Conservation (phyloP, 1,140 invertebrate genomes). For the Neodiprion lecontei region DNA sequence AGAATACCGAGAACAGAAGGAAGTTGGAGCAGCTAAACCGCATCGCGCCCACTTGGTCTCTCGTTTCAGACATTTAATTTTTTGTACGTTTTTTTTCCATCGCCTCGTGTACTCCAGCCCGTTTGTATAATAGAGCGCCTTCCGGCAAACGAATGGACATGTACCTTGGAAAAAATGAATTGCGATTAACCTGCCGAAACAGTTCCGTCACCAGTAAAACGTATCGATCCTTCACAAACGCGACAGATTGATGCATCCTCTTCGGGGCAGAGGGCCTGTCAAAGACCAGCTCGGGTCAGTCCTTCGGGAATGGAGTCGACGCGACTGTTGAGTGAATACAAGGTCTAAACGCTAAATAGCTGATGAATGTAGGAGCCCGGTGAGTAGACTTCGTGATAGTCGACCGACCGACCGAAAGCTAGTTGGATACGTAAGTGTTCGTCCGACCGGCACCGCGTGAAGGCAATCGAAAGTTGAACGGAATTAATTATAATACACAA, state of each 20-base stretch:
- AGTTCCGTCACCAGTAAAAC: no score
- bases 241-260: background rate
- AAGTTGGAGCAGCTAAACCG: no score
- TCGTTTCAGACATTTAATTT: background rate
- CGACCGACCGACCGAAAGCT: background rate
- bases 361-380: background rate
- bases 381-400: background rate
- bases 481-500: background rate
- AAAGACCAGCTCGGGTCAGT: background rate
- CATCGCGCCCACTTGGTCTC: no score
- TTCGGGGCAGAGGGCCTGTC: background rate
- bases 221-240: no score
- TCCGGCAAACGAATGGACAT: no score
- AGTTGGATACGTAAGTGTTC: background rate
- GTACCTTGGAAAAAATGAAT: no score
- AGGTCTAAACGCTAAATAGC: background rate
- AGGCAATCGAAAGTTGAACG: background rate
- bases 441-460: background rate
- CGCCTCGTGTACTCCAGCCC: background rate
- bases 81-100: background rate
- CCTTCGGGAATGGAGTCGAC: background rate
- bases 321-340: background rate
- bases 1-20: background rate
- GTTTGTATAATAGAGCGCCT: background rate
- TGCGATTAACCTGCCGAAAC: no score